phyloP scores from a whole-genome alignment of 2,113 vertebrate species.

The Hucho hucho region DNA sequence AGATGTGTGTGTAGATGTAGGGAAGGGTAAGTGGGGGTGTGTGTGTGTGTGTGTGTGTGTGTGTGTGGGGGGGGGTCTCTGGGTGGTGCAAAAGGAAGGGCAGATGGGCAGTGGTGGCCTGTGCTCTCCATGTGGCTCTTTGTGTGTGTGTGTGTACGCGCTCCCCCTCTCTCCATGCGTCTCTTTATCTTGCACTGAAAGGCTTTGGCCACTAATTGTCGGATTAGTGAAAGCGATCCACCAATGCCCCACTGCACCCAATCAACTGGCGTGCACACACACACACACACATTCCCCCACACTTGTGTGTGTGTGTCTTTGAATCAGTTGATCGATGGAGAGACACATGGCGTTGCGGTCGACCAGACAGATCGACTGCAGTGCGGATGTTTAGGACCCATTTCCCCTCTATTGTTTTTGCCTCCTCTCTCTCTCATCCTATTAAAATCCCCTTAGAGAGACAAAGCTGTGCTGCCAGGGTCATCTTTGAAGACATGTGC shows the following conservation, averaged over 20 bases:
- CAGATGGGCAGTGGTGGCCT: constrained; percentile 62
- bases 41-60: too few species aligned
- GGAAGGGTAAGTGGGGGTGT: neutral
- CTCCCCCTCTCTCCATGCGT: too few species aligned
- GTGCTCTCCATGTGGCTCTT: constrained; percentile 20
- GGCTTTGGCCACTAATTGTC: constrained; percentile 52
- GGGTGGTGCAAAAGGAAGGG: neutral
- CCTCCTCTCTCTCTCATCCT: constrained; percentile 58
- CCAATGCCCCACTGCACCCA: constrained; percentile 16
- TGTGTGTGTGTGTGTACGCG: too few species aligned
- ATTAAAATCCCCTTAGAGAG: constrained; percentile 57
- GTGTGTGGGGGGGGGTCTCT: neutral
- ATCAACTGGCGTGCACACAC: constrained; percentile 25
- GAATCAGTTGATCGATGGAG: constrained; percentile 55
- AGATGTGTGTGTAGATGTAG: neutral
- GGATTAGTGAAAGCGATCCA: constrained; percentile 56
- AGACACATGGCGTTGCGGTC: too few species aligned
- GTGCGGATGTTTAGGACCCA: neutral
- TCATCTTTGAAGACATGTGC: too few species aligned
- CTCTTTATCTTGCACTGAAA: constrained; percentile 34
- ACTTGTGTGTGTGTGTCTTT: constrained; percentile 58
- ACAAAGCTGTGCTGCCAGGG: constrained; percentile 43
- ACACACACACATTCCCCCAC: neutral
- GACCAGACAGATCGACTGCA: too few species aligned
- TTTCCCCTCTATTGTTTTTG: constrained; percentile 45